Evolutionary conservation across 2,113 vertebrate genomes (phyloP), one percentile per base, ranked within the genome.

Genomic region (Cottus gobio): DNA sequence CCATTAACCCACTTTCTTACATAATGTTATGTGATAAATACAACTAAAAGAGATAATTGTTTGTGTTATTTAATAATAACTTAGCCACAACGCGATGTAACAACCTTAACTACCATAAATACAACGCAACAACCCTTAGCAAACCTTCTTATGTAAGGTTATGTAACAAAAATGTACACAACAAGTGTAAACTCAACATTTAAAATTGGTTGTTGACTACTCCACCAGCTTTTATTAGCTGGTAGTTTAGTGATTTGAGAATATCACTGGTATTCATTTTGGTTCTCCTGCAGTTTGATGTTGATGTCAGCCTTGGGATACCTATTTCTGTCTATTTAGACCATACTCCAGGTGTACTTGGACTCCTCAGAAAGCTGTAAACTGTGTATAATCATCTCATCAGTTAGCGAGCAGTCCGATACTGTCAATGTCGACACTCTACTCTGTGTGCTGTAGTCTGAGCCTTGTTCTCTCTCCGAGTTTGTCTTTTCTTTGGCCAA

Each of bases 301-400:
- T 78, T 65, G 28, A 39, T 66, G 46, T 80, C 63, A 54, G 75
- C 64, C 31, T 26, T 52, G 26, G 42, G 63, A 76, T 28, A 46
- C 58, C 64, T 44, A 30, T 74, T 77, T 85, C 74, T 85, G 67
- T 76, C 48, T 50, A 18, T 75, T 44, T 54, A 69, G 61, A 50
- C 68, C 46, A 62, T 75, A 75, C 52, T 83, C 58, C 81, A 67
- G 52, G 68, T 73, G 76, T 66, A 60, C 34, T 75, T 77, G 56
- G 64, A 74, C 56, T 71, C 8, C 13, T 1, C 30, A 68, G 62
- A 67, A 73, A 80, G 78, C 68, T 52, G n/a, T 48, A 24, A 82
- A 28, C 54, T 67, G 71, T 64, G 62, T 52, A 80, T 65, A 70
- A 69, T 67, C 77, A 46, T 6, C 52, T 66, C 64, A 84, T 79